phyloP scores from a whole-genome alignment of 2,113 vertebrate species.

The Panthera tigris region DNA sequence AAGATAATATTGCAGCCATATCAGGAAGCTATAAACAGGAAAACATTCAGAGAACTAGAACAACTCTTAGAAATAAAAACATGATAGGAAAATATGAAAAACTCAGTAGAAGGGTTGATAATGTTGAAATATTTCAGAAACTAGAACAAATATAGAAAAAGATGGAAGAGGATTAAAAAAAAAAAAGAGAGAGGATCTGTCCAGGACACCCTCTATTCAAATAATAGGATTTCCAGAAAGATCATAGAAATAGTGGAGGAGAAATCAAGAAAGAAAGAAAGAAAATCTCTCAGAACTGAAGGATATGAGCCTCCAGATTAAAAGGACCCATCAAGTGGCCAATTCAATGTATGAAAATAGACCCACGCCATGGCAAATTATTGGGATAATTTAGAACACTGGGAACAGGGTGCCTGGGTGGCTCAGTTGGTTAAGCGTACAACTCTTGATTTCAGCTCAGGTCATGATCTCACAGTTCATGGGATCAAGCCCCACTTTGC shows the following conservation, averaged over 20 bases:
- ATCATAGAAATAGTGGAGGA: background rate
- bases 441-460: too few species aligned
- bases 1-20: background rate
- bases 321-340: background rate
- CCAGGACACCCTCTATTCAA: background rate
- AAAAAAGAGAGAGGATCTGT: background rate
- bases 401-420: background rate
- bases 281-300: background rate
- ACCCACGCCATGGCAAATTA: background rate
- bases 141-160: background rate
- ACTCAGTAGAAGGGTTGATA: background rate
- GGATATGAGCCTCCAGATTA: background rate
- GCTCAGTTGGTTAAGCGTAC: too few species aligned
- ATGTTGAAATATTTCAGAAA: slow-evolving; percentile 10
- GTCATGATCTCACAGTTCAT: too few species aligned
- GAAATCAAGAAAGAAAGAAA: background rate
- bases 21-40: background rate
- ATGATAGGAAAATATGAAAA: slow-evolving; percentile 7
- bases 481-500: too few species aligned
- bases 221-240: background rate
- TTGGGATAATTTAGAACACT: background rate
- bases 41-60: background rate
- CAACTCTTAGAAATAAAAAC: slow-evolving; percentile 21
- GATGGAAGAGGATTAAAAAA: background rate
- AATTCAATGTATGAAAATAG: background rate